Percentiles rank a stretch among this genome's conserved stretches.
Evolutionary conservation across 2,797 vertebrate species (phyloP).

Genomic region (Lacerta viridis): DNA sequence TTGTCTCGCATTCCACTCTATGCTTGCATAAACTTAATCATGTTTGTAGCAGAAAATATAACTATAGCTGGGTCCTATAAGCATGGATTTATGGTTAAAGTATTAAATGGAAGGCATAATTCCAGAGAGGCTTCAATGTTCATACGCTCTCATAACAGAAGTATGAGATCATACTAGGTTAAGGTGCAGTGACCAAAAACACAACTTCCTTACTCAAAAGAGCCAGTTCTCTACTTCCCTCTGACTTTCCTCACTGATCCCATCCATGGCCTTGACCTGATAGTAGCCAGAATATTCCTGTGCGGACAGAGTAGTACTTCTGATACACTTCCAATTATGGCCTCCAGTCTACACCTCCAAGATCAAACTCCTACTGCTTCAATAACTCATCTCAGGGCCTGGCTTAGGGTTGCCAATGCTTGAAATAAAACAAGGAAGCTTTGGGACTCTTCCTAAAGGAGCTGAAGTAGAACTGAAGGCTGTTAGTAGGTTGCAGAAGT

Average conservation of each 20-base stretch:
- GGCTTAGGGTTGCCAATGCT: not conserved
- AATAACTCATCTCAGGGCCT: not conserved
- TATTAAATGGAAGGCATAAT: not conserved
- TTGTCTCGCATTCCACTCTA: not conserved
- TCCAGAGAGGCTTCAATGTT: not conserved
- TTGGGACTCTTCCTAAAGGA: not conserved
- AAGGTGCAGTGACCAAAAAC: not conserved
- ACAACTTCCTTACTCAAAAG: too few species aligned
- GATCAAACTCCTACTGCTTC: not conserved
- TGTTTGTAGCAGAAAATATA: not conserved
- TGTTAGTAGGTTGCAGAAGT: not conserved
- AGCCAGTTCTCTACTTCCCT: too few species aligned
- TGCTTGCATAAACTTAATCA: not conserved
- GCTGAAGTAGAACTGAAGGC: too few species aligned
- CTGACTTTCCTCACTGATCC: too few species aligned
- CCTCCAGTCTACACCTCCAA: not conserved
- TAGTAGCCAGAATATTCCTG: not conserved
- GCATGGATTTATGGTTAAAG: not conserved
- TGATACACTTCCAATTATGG: not conserved
- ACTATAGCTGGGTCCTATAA: not conserved
- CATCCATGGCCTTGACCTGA: too few species aligned
- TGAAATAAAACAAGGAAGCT: not conserved
- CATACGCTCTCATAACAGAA: not conserved
- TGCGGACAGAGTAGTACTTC: not conserved
- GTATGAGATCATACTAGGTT: not conserved